Evolutionary conservation across 2,888 invertebrate genomes (phyloP), one percentile per base, ranked within the genome.

Genomic region (Druceiella hillmani): DNA sequence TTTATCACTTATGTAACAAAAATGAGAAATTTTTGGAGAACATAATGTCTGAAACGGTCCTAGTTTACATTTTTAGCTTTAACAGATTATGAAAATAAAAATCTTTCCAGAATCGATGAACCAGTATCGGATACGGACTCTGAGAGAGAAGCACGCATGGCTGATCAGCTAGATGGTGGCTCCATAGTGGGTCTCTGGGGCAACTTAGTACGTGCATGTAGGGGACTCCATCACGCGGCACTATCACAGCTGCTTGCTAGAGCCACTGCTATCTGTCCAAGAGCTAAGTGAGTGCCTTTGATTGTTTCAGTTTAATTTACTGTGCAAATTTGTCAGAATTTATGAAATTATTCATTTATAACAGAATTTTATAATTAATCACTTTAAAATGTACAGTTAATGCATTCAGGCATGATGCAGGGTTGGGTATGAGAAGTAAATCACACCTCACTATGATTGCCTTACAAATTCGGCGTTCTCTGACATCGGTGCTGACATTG

Each of bases 201-300:
- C 0, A 51, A 63, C 1, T 44, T 72, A 20, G 71, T 89, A 36
- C 78, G 84, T 33, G 78, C 83, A 0, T 80, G 83, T 0, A 64
- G 80, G 37, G 72, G 78, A 11, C 61, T 89, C 31, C 79, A 84
- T 50, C 78, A 82, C 55, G 75, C 81, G 0, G 80, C 84, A 2
- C 56, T 89, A 3, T 68, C 79, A 1, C 78, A 82, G 44, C 61
- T 89, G 10, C 65, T 83, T 36, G 59, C 68, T 1, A 69, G 83
- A 32, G 78, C 86, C 0, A 67, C 72, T 1, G 58, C 75, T 9
- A 77, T 87, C 36, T 89, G 88, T 52, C 55, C 61, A 1, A 72
- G 74, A 41, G 88, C 86, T 54, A 79, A 74, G 87, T 87, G 62
- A 69, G 79, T 74, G 37, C 32, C 33, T 17, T 32, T 4, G 16